These are phyloP conservation scores for Helicolenus hilgendorfi DNA, from an alignment of 2,797 vertebrate species.

Conservation along the genomic window DNA sequence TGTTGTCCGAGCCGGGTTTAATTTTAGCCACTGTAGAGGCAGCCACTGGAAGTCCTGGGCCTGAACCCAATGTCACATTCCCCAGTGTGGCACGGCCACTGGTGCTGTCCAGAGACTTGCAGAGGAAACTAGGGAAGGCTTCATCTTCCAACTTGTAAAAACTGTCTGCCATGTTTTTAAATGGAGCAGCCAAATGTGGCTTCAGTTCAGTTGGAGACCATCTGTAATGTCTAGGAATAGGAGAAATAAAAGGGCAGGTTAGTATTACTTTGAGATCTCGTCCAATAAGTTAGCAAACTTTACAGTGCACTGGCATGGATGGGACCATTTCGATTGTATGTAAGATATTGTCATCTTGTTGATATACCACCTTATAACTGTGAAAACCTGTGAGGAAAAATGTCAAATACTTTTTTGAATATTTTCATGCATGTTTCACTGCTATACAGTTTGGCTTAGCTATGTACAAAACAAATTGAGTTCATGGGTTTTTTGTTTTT, in stretches of 20 bases:
- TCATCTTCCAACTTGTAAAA: conserved; percentile 94
- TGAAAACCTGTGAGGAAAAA: background rate
- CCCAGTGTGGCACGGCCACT: conserved; percentile 88
- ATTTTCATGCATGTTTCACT: background rate
- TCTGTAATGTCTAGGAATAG: conserved; percentile 34
- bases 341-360: background rate
- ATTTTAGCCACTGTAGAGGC: conserved; percentile 96
- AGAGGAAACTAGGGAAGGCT: conserved; percentile 94
- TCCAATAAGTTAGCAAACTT: background rate
- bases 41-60: conserved; percentile 95
- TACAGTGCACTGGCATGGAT: background rate
- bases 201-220: conserved; percentile 62
- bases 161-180: conserved; percentile 89
- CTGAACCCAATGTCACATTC: conserved; percentile 93
- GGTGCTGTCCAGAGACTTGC: conserved; percentile 87
- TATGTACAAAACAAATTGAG: background rate
- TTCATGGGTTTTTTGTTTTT: too few species aligned
- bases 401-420: too few species aligned
- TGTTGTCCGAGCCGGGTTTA: conserved; percentile 87
- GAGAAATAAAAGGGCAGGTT: background rate
- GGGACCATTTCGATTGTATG: too few species aligned
- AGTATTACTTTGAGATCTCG: background rate
- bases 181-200: conserved; percentile 25
- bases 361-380: background rate
- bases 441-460: background rate